Evolutionary conservation across 2,797 vertebrate genomes (phyloP).

Genomic region (Numenius phaeopus): DNA sequence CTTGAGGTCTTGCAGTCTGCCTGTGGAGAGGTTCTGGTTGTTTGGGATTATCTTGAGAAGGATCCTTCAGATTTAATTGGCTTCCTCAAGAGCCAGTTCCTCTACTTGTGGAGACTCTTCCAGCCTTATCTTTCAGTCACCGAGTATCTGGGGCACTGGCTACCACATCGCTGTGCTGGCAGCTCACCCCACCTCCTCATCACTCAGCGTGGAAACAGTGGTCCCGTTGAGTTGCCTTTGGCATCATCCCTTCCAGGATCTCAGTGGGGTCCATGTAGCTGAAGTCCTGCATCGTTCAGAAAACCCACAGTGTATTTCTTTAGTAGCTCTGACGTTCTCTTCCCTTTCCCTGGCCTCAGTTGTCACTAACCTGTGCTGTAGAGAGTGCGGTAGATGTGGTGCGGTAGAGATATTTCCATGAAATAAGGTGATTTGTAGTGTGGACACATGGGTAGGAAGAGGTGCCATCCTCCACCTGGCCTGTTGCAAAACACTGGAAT

Average conservation of each 20-base stretch:
- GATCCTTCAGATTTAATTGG: not conserved
- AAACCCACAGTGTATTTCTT: not conserved
- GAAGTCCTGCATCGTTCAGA: not conserved
- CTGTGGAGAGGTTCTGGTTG: not conserved
- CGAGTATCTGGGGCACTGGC: accelerated
- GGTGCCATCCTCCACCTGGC: not conserved
- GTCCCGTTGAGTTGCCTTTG: not conserved
- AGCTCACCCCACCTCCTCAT: not conserved
- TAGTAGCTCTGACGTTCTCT: not conserved
- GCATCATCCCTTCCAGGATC: not conserved
- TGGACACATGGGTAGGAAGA: not conserved
- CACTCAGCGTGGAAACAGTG: not conserved
- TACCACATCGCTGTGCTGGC: not conserved
- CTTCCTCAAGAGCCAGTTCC: not conserved
- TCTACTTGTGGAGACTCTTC: not conserved
- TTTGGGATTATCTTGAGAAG: not conserved
- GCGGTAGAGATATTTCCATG: not conserved
- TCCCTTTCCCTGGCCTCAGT: not conserved
- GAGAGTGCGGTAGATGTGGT: not conserved
- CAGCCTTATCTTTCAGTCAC: not conserved
- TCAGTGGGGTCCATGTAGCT: accelerated
- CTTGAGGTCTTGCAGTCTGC: not conserved
- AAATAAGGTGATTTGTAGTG: not conserved
- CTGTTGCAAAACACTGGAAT: not conserved
- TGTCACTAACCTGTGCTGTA: not conserved